Base-by-base conservation (phyloP, 2,888 invertebrate genomes). In the Athripsodes cinereus region DNA sequence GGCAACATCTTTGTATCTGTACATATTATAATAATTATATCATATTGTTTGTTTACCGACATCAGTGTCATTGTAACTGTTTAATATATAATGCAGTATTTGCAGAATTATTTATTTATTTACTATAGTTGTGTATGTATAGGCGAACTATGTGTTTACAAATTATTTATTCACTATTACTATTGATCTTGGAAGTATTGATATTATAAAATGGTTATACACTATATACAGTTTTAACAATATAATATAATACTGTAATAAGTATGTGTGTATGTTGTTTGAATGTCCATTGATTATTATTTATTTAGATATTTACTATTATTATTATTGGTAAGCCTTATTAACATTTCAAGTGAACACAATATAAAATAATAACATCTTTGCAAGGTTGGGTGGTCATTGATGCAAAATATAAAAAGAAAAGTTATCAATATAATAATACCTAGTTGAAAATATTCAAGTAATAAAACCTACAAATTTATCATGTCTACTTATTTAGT, bases 401-500 rank as follows among this genome's bases (percentile, higher is more conserved):
- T 26, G 10, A 26, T 26, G 26, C 26, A 26, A 26, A 26, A 26
- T 26, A 26, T 26, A 26, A n/a, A n/a, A 26, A 26, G 26, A 26
- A 53, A 20, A 16, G 22, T 56, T 40, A 21, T 46, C 53, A 59
- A 44, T 18, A 53, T 22, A 46, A 19, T 34, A 46, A 53, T 44
- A 55, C 51, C n/a, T n/a, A n/a, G n/a, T n/a, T n/a, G n/a, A n/a
- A n/a, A 26, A 51, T 51, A 59, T 49, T 49, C 48, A 49, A 58
- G 16, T 55, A 59, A 58, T 49, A 58, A 31, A 60, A 61, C 52
- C 48, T 26, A 52, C 57, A 20, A 62, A 62, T 62, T 62, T 59
- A 58, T 59, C 62, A 26, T 26, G 49, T 54, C 62, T 62, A 62
- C 62, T 62, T 62, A 62, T 44, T 18, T 60, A 58, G 50, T 57